Evolutionary conservation across 2,113 vertebrate genomes (phyloP), one percentile per base, ranked within the genome.

Genomic region (Acanthochromis polyacanthus): DNA sequence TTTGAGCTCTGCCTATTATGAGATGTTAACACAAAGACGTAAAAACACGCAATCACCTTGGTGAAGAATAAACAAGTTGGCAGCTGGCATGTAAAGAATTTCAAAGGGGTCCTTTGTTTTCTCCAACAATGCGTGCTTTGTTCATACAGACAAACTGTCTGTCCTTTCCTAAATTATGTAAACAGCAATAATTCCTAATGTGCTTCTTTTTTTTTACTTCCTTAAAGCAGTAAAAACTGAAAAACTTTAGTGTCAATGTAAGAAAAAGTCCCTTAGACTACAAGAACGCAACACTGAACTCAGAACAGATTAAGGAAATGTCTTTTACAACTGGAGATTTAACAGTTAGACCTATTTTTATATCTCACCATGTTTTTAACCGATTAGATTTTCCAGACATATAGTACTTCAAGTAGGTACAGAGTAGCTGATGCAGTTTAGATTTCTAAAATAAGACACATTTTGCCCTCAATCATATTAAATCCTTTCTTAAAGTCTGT

Each of bases 61-160:
- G 20, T 65, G 68, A 78, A 48, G 57, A 50, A 58, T 50, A 51
- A 30, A 15, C 19, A n/a, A 20, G 48, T 51, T 59, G 23, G 45
- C 28, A 40, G 40, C n/a, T 46, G 9, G 50, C 2, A 30, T 12
- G 8, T 38, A 50, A 71, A 71, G 30, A 45, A 71, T 20, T 22
- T 14, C 28, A 51, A 10, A 59, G 15, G 22, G 25, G 43, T 66
- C 28, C 46, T 46, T 61, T 56, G 16, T 64, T 71, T 51, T 51
- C 19, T 20, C 48, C 16, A 51, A 51, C 48, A 51, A 51, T 51
- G 48, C 10, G 43, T 50, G 30, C 46, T 46, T 61, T 48, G 16
- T 71, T 71, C 43, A 22, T 7, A 51, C 8, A 45, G 48, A 40
- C 17, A 5, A 2, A 43, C 23, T 55, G 45, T 57, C 28, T 50